Conservation (phyloP, 2,797 vertebrate species). For the Poecilia picta region DNA sequence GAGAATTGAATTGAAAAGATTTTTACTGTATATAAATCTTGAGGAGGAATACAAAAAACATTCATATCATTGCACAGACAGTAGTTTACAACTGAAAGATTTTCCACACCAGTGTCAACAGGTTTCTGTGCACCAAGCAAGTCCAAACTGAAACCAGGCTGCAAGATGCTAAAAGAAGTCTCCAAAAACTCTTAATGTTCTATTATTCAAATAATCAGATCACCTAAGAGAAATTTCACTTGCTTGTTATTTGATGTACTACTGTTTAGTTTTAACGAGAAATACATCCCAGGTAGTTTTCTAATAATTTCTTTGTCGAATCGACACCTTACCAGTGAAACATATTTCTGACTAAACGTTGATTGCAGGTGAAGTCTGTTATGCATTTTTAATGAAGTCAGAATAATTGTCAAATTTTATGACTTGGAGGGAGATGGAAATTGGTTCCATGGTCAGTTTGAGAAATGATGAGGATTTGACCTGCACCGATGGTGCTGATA, state of each 20-base stretch:
- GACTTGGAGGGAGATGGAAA: slow-evolving; percentile 87
- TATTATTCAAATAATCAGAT: slow-evolving; percentile 37
- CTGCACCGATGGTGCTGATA: slow-evolving; percentile 84
- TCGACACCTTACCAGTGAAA: slow-evolving; percentile 84
- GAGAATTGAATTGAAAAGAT: neutral
- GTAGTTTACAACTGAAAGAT: no score
- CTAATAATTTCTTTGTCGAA: slow-evolving; percentile 81
- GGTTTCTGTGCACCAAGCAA: no score
- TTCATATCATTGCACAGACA: no score
- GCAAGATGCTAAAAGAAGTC: no score
- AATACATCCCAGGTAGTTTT: slow-evolving; percentile 82
- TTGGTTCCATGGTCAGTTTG: slow-evolving; percentile 95
- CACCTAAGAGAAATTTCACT: slow-evolving; percentile 54
- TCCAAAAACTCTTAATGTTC: no score
- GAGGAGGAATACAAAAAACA: neutral
- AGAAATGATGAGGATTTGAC: slow-evolving; percentile 91
- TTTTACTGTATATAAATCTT: neutral
- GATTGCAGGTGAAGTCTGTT: slow-evolving; percentile 85
- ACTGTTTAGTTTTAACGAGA: slow-evolving; percentile 29
- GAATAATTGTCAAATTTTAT: slow-evolving; percentile 94
- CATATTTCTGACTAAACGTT: slow-evolving; percentile 87
- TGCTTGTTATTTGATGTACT: slow-evolving; percentile 25
- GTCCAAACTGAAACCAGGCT: no score
- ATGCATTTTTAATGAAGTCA: slow-evolving; percentile 96
- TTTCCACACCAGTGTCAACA: no score